Conservation (phyloP, 2,888 invertebrate genomes). For the Catocala sponsa region DNA sequence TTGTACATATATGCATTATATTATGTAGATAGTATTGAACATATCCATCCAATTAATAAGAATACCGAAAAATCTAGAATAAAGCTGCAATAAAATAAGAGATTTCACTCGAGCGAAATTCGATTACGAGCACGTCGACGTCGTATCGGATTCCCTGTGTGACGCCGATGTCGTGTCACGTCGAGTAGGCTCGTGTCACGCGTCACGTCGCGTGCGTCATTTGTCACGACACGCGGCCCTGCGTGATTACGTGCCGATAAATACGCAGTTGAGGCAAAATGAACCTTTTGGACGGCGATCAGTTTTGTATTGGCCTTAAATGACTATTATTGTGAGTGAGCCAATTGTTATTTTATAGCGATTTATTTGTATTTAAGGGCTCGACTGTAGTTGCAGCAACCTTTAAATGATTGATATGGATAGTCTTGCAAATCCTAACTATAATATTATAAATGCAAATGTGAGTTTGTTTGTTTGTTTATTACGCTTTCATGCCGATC, state of each 20-base stretch:
- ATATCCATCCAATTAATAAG: too few species aligned
- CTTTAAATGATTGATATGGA: too few species aligned
- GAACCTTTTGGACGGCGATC: neutral
- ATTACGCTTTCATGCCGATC: too few species aligned
- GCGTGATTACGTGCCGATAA: slow-evolving; percentile 42
- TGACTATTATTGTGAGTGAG: too few species aligned
- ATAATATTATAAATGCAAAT: too few species aligned
- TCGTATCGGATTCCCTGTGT: slow-evolving; percentile 55
- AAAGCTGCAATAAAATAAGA: slow-evolving; percentile 53
- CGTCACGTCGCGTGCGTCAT: slow-evolving; percentile 49
- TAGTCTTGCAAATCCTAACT: too few species aligned
- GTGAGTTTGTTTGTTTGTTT: too few species aligned
- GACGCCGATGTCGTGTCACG: slow-evolving; percentile 47
- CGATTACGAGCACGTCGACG: slow-evolving; percentile 59
- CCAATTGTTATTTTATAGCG: too few species aligned
- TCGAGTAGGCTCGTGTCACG: slow-evolving; percentile 46
- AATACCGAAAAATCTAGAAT: neutral
- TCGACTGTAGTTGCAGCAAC: too few species aligned
- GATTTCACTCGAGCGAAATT: slow-evolving; percentile 52
- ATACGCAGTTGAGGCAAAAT: slow-evolving; percentile 4
- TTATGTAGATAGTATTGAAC: too few species aligned
- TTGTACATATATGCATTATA: too few species aligned
- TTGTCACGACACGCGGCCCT: slow-evolving; percentile 48
- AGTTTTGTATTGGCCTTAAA: neutral
- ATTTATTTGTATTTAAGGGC: too few species aligned